Conservation (phyloP, 2,888 invertebrate genomes). For the Acrobasis repandana region DNA sequence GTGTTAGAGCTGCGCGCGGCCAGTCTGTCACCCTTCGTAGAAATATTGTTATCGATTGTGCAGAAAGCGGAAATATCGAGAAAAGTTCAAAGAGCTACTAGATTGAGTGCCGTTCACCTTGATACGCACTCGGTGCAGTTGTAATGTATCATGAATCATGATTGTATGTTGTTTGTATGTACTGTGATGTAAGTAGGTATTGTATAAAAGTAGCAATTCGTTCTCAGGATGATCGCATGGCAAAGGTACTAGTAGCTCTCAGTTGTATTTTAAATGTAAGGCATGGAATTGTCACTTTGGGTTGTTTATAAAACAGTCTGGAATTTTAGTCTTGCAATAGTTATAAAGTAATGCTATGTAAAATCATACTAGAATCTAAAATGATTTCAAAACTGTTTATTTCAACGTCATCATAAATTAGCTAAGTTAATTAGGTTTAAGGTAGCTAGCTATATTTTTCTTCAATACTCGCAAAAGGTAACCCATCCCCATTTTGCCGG, state of each 20-base stretch:
- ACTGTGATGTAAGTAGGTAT: not conserved
- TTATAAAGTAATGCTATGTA: no score
- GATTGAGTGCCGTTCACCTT: conserved; percentile 43
- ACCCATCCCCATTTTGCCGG: not conserved
- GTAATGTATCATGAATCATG: conserved; percentile 4
- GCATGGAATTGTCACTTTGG: no score
- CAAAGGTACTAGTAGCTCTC: no score
- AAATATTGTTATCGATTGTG: conserved; percentile 63
- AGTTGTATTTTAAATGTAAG: no score
- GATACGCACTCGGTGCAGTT: conserved; percentile 11
- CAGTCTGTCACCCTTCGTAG: conserved; percentile 40
- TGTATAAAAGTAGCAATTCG: not conserved
- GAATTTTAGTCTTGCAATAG: no score
- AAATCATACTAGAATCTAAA: not conserved
- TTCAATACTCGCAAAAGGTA: not conserved
- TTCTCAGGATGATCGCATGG: not conserved
- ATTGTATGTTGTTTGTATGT: not conserved
- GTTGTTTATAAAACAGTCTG: no score
- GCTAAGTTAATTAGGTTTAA: not conserved
- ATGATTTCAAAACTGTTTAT: not conserved
- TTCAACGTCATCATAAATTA: not conserved
- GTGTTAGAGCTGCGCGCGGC: conserved; percentile 18
- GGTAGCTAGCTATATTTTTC: not conserved
- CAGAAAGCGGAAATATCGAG: conserved; percentile 54
- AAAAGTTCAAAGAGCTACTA: conserved; percentile 47